Base-by-base conservation (phyloP, 2,113 vertebrate genomes). In the Brachyistius frenatus region DNA sequence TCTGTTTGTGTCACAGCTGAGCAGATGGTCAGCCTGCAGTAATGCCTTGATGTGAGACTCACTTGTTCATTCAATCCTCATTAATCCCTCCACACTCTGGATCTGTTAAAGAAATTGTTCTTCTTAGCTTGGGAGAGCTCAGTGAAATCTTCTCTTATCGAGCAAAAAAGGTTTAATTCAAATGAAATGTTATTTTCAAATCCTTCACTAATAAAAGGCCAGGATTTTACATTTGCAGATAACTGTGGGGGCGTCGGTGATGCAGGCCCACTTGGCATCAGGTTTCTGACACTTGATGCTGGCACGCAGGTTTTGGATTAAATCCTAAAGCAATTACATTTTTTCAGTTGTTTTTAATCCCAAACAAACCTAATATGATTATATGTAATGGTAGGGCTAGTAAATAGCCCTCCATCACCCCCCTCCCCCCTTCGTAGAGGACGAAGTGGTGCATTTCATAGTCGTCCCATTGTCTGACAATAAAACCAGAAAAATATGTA, bases 21-120 rank as follows among this genome's bases (percentile, higher is more conserved):
- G 89, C 94, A 94, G 94, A 95, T 95, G 91, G 91, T 94, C 94
- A 91, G 93, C 86, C 87, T 91, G 88, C 92, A 92, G 85, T 83
- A 80, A 90, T 82, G 82, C 84, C 86, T 76, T 75, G 78, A 90
- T 88, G 79, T 67, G 88, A 91, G 69, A 85, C 84, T 79, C 84
- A 73, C 67, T 89, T 79, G 72, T 86, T 91, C 88, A 84, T 89
- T 88, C 73, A 85, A 67, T 80, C 71, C 66, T 80, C 68, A 86
- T 74, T 88, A 87, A 93, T 91, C 90, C 79, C 13, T 14, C 52
- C 50, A 14, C 58, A 54, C 70, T 71, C 57, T 64, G 49, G 61
- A 83, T 76, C 37, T 66, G 31, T 60, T 41, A 39, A 69, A 73
- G 66, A 46, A 75, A 77, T 33, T 30, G 72, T 70, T 84, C 31